Conservation (phyloP, 2,113 vertebrate genomes). For the Phainopepla nitens region DNA sequence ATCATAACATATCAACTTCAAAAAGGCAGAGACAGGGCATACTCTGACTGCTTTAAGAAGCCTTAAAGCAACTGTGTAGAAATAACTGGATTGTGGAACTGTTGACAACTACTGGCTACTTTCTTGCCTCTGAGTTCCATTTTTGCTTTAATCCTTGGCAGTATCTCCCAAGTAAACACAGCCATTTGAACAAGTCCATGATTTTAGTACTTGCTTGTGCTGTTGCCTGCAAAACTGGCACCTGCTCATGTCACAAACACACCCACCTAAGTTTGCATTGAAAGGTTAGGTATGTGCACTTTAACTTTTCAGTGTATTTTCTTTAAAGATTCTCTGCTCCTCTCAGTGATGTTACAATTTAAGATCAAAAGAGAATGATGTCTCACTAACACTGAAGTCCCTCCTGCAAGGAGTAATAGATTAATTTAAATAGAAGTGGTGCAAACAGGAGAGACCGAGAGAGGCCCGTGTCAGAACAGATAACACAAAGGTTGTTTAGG, state of each 20-base stretch:
- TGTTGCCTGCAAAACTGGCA: not conserved
- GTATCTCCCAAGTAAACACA: not conserved
- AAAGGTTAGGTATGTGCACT: not conserved
- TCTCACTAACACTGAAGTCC: not conserved
- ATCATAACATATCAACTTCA: conserved; percentile 15
- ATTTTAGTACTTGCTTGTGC: not conserved
- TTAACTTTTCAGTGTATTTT: not conserved
- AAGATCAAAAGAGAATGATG: not conserved
- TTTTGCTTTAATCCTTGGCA: not conserved
- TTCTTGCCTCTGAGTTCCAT: not conserved
- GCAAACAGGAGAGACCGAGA: not conserved
- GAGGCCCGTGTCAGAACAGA: not conserved
- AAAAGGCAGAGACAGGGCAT: not conserved
- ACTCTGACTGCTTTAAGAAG: not conserved
- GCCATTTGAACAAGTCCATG: not conserved
- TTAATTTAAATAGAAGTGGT: not conserved
- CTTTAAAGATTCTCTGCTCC: not conserved
- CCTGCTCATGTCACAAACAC: not conserved
- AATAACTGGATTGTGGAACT: not conserved
- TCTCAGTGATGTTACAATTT: not conserved
- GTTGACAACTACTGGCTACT: not conserved
- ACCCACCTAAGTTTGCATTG: not conserved
- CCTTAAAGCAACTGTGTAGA: not conserved
- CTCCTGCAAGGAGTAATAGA: not conserved
- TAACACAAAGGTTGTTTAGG: not conserved